Base-by-base conservation (phyloP, 2,113 vertebrate species). In the Entelurus aequoreus region DNA sequence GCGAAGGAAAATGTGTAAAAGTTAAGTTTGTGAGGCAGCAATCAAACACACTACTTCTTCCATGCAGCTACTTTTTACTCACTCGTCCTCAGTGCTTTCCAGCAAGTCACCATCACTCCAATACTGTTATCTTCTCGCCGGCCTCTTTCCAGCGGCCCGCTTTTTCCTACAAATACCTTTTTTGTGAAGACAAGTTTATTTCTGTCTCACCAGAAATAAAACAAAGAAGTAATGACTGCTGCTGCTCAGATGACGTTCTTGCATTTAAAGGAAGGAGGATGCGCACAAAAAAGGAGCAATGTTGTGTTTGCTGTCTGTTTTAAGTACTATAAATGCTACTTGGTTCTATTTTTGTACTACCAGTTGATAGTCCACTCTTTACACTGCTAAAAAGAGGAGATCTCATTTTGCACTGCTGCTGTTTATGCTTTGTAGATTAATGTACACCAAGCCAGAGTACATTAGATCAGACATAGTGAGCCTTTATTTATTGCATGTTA, bases 401-500 rank as follows among this genome's bases (percentile, higher is more conserved):
- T 77, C 57, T 87, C 65, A 62, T 79, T 81, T 79, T 82, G 74
- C 78, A 71, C 75, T 58, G 71, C 73, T 37, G 66, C 77, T 78
- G 69, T 68, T 28, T 65, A 58, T 5, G 68, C 78, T 77, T 68
- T 81, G 60, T 84, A 76, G 62, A 73, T 54, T 75, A 65, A 79
- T 74, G 83, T 87, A 19, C 71, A 81, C 60, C 67, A 60, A 68
- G 71, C 79, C 83, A 74, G 63, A 44, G 78, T 85, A 71, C 68
- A 51, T 83, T 69, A 69, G 52, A 62, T 81, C 48, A 53, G 69
- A 55, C 56, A 62, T 82, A 78, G 66, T 80, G 66, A 72, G 68
- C 55, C 10, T 48, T 48, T 88, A 84, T 87, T 89, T 89, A 86
- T 86, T 86, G 88, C 88, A 90, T 91, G 89, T 87, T 78, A 86